These are phyloP conservation scores for Catotricha subobsoleta DNA, from an alignment of 2,888 invertebrate genomes.

Conservation along the genomic window DNA sequence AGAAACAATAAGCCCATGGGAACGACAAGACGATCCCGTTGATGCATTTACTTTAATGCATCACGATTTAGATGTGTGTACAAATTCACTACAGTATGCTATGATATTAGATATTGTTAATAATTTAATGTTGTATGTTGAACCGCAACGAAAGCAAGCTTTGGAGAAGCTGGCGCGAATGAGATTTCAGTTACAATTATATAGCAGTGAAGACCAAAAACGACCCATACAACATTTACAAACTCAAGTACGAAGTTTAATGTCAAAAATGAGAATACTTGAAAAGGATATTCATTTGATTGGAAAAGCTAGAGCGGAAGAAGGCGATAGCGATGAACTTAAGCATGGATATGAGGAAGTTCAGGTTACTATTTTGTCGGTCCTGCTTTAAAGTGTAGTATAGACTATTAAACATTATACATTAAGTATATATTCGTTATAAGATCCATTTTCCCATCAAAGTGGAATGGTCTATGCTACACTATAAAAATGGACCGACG, in stretches of 20 bases:
- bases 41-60: slow-evolving; percentile 97
- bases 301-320: slow-evolving; percentile 59
- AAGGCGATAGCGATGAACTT: slow-evolving; percentile 38
- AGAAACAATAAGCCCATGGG: slow-evolving; percentile 56
- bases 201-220: slow-evolving; percentile 78
- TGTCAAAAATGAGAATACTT: slow-evolving; percentile 64
- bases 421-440: no score
- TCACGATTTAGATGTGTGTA: slow-evolving; percentile 95
- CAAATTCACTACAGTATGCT: slow-evolving; percentile 84
- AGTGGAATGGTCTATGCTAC: no score
- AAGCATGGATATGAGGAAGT: slow-evolving; percentile 53
- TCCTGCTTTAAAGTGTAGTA: no score
- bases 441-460: no score
- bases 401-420: no score
- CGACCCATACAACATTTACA: slow-evolving; percentile 83
- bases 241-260: slow-evolving; percentile 52
- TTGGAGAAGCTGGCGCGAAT: slow-evolving; percentile 70
- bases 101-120: slow-evolving; percentile 97
- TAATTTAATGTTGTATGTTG: slow-evolving; percentile 88
- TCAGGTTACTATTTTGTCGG: slow-evolving; percentile 37
- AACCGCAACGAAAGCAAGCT: slow-evolving; percentile 84
- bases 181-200: slow-evolving; percentile 85
- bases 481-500: no score
- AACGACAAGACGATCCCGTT: slow-evolving; percentile 68
- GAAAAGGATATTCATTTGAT: slow-evolving; percentile 82